phyloP scores from a whole-genome alignment of 2,113 vertebrate genomes.

The Spilogale gracilis region DNA sequence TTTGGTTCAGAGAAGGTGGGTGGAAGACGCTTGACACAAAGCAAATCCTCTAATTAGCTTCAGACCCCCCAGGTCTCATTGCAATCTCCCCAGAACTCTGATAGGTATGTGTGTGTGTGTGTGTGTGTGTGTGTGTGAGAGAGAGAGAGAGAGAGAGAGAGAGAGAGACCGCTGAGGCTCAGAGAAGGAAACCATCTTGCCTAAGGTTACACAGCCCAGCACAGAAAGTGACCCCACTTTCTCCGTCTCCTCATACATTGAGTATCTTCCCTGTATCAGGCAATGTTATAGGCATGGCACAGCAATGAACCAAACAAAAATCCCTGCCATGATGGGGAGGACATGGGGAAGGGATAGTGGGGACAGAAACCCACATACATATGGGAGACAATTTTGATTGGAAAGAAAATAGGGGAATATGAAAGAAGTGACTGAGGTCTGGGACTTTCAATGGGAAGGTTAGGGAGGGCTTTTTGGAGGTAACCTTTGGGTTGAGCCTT shows the following conservation, averaged over 20 bases:
- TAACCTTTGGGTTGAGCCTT: background rate
- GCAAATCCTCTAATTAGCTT: background rate
- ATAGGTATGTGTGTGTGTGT: background rate
- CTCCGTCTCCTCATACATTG: background rate
- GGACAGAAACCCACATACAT: background rate
- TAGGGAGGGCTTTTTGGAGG: background rate
- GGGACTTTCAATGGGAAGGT: background rate
- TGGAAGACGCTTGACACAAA: background rate
- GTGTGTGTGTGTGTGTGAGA: no score
- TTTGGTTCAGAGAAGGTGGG: slow-evolving; percentile 4
- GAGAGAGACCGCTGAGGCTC: background rate
- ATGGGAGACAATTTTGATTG: no score
- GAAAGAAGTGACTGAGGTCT: background rate
- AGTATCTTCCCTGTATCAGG: background rate
- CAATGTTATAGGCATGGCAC: background rate
- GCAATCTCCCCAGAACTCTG: background rate
- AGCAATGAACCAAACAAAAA: background rate
- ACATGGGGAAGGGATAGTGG: background rate
- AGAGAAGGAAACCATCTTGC: background rate
- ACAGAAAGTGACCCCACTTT: background rate
- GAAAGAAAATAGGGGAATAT: background rate
- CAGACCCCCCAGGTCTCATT: background rate
- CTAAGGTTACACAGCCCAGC: background rate
- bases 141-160: no score
- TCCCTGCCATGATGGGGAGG: background rate